Evolutionary conservation across 2,888 invertebrate genomes (phyloP), one percentile per base, ranked within the genome.

Genomic region (Spatulosminthurus flaviceps): DNA sequence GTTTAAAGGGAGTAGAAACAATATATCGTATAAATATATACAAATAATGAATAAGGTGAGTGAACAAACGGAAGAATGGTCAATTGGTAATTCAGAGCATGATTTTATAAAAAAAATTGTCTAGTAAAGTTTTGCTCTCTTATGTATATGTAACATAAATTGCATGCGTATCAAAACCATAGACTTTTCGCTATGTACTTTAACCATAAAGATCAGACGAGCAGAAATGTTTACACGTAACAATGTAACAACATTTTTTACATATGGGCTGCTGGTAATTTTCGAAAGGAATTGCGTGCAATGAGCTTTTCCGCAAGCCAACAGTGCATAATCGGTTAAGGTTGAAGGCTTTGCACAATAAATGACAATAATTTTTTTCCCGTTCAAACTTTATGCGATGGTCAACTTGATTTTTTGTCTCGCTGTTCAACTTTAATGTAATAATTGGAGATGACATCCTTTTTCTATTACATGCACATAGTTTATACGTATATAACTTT

Each of bases 321-420:
- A 22, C 71, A 13, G 24, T 71, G 29, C 43, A 73, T 73, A 73
- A 73, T 73, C 73, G 73, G 73, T 51, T 73, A 73, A 73, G 70
- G 51, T 77, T 51, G 26, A 71, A 71, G 34, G 64, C 24, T 64
- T 64, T 64, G 64, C 26, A 24, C 64, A 64, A 64, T n/a, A n/a
- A n/a, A 1, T 51, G 51, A 51, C 51, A 51, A n/a, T n/a, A n/a
- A n/a, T 19, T 51, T 51, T n/a, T 51, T 51, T 51, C 51, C 34
- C 51, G 51, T 51, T 51, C n/a, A 51, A 51, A 51, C 16, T 2
- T n/a, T n/a, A n/a, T n/a, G 16, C 1, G 51, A 51, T 51, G 51
- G 51, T 51, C 51, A 51, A 16, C 51, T 51, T 11, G 51, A 51
- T 51, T 5, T 19, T 51, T 51, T 51, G 5, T 51, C n/a, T n/a